Evolutionary conservation across 1,140 invertebrate genomes (phyloP).

Genomic region (Elymnias hypermnestra): DNA sequence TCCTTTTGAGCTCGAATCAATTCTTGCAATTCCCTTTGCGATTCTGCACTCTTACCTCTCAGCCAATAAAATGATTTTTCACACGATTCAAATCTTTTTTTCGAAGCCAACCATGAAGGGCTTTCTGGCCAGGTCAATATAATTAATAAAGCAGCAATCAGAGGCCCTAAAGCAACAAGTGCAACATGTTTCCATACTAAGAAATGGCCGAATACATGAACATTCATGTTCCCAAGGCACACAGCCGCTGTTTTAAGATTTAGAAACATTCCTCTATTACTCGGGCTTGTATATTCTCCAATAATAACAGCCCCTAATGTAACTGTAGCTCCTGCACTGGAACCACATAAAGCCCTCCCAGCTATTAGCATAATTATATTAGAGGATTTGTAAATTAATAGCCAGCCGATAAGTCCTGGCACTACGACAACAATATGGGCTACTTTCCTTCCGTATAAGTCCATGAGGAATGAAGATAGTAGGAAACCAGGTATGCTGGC

Average conservation of each 20-base stretch:
- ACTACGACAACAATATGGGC: constrained; percentile 33
- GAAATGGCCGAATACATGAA: constrained; percentile 42
- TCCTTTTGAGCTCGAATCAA: constrained; percentile 42
- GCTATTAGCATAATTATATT: constrained; percentile 33
- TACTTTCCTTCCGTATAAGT: constrained; percentile 37
- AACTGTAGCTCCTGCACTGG: constrained; percentile 40
- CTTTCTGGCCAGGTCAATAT: constrained; percentile 55
- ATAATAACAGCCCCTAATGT: constrained; percentile 53
- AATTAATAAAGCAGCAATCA: constrained; percentile 29
- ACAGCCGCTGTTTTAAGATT: constrained; percentile 53
- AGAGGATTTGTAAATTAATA: constrained; percentile 38
- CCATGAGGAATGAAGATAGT: constrained; percentile 44
- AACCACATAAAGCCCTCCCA: constrained; percentile 40
- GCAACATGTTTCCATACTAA: constrained; percentile 48
- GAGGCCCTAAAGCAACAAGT: constrained; percentile 29
- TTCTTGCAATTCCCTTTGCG: constrained; percentile 36
- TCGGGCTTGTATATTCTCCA: constrained; percentile 52
- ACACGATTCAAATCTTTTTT: constrained; percentile 35
- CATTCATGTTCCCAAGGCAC: constrained; percentile 37
- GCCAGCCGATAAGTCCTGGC: constrained; percentile 46
- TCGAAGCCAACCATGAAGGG: constrained; percentile 46
- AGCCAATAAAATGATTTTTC: constrained; percentile 46
- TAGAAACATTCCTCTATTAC: constrained; percentile 49
- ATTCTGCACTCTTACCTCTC: constrained; percentile 32
- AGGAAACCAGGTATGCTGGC: constrained; percentile 43